Percentiles rank a stretch among this genome's conserved stretches.
Conservation (phyloP, 2,888 invertebrate genomes). For the Chaitophorus viminalis region DNA sequence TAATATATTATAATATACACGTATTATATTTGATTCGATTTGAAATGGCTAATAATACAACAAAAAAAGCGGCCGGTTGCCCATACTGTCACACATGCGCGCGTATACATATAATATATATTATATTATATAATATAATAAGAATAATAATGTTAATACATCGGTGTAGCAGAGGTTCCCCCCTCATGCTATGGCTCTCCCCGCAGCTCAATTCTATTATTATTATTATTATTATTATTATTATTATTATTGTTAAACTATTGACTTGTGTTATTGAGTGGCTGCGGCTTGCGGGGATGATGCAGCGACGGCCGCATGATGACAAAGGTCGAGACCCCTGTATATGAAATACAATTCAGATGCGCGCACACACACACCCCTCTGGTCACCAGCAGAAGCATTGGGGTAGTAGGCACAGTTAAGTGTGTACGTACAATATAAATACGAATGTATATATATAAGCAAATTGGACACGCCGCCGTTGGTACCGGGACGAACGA, state of each 20-base stretch:
- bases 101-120: not conserved
- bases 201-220: slow-evolving; percentile 1
- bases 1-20: not conserved
- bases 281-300: slow-evolving; percentile 31
- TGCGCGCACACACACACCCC: not conserved
- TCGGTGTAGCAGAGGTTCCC: slow-evolving; percentile 12
- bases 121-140: slow-evolving; percentile 28
- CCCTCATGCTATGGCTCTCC: not conserved
- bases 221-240: slow-evolving; percentile 42
- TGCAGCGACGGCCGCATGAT: not conserved
- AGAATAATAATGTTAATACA: slow-evolving; percentile 36
- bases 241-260: slow-evolving; percentile 55
- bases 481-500: slow-evolving; percentile 1
- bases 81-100: not conserved
- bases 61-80: slow-evolving; percentile 40
- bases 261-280: slow-evolving; percentile 59
- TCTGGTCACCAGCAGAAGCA: slow-evolving; percentile 18
- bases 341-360: slow-evolving; percentile 5
- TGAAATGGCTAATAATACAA: slow-evolving; percentile 36
- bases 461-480: slow-evolving; percentile 39
- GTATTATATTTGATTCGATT: slow-evolving; percentile 45
- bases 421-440: not conserved
- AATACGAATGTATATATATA: not conserved
- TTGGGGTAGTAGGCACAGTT: not conserved
- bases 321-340: slow-evolving; percentile 46